Percentiles rank a stretch among this genome's conserved stretches.
Conservation (phyloP, 1,140 invertebrate genomes). For the Leptopilina boulardi region DNA sequence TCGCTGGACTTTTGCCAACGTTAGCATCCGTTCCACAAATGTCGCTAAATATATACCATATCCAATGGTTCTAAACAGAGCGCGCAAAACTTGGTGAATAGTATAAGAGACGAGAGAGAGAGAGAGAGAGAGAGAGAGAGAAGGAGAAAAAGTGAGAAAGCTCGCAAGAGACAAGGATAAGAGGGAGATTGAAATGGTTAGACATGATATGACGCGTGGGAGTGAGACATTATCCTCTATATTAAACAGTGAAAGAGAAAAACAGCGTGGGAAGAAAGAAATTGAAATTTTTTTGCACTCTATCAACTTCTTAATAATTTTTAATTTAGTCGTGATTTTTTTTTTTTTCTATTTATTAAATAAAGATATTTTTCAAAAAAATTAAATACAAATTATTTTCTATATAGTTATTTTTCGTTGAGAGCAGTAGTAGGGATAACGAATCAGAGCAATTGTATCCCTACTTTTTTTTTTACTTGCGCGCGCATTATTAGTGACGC, state of each 20-base stretch:
- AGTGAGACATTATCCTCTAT: not conserved
- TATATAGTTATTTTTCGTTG: too few relatives aligned
- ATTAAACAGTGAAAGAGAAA: conserved; percentile 8
- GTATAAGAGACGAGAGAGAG: not conserved
- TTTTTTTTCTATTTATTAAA: not conserved
- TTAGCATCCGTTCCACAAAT: conserved; percentile 70
- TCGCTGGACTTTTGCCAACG: conserved; percentile 60
- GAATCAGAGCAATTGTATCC: too few relatives aligned
- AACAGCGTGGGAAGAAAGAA: not conserved
- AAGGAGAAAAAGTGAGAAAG: not conserved
- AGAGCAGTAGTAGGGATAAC: too few relatives aligned
- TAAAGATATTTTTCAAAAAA: too few relatives aligned
- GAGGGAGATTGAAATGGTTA: not conserved
- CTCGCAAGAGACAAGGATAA: not conserved
- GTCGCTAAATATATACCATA: conserved; percentile 70
- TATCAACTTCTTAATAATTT: not conserved
- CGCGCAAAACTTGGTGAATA: conserved; percentile 53
- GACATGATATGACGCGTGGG: not conserved
- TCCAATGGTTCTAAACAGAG: conserved; percentile 57
- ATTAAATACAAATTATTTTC: too few relatives aligned
- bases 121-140: not conserved
- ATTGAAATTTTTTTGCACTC: not conserved
- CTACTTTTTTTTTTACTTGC: too few relatives aligned
- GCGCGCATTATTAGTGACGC: too few relatives aligned
- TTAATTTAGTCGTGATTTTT: not conserved